These are phyloP conservation scores for Sarcophaga peregrina DNA, from an alignment of 1,140 invertebrate genomes.

Conservation along the genomic window DNA sequence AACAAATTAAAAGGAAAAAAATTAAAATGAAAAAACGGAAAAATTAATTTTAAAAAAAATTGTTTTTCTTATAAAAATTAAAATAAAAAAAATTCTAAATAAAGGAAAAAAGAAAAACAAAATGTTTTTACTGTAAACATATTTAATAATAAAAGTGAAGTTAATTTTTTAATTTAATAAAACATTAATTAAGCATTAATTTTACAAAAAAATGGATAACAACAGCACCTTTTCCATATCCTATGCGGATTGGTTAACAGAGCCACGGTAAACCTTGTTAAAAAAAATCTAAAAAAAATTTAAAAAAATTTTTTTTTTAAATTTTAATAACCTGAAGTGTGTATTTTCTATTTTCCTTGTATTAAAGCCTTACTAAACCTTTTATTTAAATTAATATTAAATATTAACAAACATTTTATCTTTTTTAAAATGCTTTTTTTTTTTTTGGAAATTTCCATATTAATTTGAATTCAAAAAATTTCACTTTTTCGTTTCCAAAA, in stretches of 20 bases:
- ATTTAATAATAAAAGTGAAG: constrained; percentile 23
- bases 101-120: neutral
- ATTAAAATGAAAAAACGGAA: constrained; percentile 19
- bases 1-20: constrained; percentile 1
- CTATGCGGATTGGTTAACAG: constrained; percentile 52
- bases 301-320: constrained; percentile 20
- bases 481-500: neutral
- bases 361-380: neutral
- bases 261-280: constrained; percentile 47
- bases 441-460: constrained; percentile 11
- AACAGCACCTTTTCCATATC: constrained; percentile 50
- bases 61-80: neutral
- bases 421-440: neutral
- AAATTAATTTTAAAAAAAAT: constrained; percentile 20
- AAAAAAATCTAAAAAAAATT: neutral
- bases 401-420: neutral
- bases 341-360: neutral
- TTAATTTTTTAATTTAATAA: constrained; percentile 18
- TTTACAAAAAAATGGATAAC: constrained; percentile 48
- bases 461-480: neutral
- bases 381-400: neutral
- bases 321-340: constrained; percentile 30
- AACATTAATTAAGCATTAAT: neutral
- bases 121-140: neutral
- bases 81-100: too few species aligned